A percentile compares a stretch with the other conserved stretches of the same genome.
Evolutionary conservation across 1,140 invertebrate species (phyloP).

Genomic region (Zaprionus ornatus): DNA sequence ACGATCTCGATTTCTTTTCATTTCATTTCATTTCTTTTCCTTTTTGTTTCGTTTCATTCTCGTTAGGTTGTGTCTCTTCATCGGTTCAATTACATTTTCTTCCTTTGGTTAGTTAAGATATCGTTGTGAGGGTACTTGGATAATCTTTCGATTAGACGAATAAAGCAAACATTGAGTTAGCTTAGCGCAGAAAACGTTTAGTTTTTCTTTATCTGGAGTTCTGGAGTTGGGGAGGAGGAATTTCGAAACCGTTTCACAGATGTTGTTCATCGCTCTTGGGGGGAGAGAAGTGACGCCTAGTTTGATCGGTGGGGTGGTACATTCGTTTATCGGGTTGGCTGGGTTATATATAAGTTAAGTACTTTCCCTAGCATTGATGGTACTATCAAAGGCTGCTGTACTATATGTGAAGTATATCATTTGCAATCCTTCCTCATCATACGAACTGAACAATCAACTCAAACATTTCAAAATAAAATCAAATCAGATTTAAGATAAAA

Average conservation of each 20-base stretch:
- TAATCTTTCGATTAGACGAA: constrained; percentile 33
- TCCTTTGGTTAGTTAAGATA: constrained; percentile 14
- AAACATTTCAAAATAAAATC: constrained; percentile 53
- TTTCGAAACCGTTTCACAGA: constrained; percentile 28
- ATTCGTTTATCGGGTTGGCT: not conserved
- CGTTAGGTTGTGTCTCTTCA: not conserved
- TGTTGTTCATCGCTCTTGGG: constrained; percentile 37
- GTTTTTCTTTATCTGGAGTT: not conserved
- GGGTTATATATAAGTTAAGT: not conserved
- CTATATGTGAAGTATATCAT: constrained; percentile 80
- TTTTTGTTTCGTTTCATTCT: constrained; percentile 14
- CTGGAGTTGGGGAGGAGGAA: not conserved
- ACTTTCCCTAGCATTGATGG: constrained; percentile 19
- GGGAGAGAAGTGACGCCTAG: not conserved
- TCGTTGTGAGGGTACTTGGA: not conserved
- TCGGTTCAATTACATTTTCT: not conserved
- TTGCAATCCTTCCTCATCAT: constrained; percentile 66
- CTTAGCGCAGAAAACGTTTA: constrained; percentile 44
- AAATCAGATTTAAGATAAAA: constrained; percentile 54
- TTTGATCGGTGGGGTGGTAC: not conserved
- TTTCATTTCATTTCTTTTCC: constrained; percentile 3
- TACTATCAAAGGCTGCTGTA: constrained; percentile 77
- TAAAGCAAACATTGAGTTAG: constrained; percentile 67
- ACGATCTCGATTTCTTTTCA: constrained; percentile 5
- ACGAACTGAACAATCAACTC: constrained; percentile 56